Conservation (phyloP, 1,140 invertebrate species). For the Battus philenor region DNA sequence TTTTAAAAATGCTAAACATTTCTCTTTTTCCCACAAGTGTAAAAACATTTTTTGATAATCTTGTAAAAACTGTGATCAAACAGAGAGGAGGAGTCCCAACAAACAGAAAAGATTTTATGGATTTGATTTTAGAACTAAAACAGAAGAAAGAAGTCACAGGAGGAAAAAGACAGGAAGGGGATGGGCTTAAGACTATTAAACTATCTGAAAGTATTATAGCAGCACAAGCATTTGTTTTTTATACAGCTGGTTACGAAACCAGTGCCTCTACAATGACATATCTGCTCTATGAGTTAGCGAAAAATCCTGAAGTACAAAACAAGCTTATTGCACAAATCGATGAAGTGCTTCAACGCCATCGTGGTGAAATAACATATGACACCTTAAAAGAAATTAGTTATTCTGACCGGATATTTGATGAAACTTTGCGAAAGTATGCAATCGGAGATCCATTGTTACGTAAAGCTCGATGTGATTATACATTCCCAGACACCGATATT, state of each 20-base stretch:
- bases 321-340: slow-evolving; percentile 49
- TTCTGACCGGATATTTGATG: slow-evolving; percentile 38
- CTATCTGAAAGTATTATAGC: slow-evolving; percentile 42
- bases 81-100: slow-evolving; percentile 11
- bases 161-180: slow-evolving; percentile 14
- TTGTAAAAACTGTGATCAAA: slow-evolving; percentile 20
- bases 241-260: slow-evolving; percentile 49
- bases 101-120: slow-evolving; percentile 16
- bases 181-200: slow-evolving; percentile 18
- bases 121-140: slow-evolving; percentile 16
- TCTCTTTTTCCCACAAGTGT: slow-evolving; percentile 32
- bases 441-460: slow-evolving; percentile 68
- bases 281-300: slow-evolving; percentile 48
- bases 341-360: slow-evolving; percentile 44
- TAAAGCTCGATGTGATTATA: slow-evolving; percentile 49
- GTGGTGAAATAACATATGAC: slow-evolving; percentile 57
- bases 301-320: slow-evolving; percentile 53
- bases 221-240: slow-evolving; percentile 55
- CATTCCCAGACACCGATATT: slow-evolving; percentile 65
- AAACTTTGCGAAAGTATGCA: slow-evolving; percentile 79
- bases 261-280: slow-evolving; percentile 31
- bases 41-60: slow-evolving; percentile 28
- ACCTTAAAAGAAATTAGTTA: slow-evolving; percentile 66
- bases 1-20: slow-evolving; percentile 28
- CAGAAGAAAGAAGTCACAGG: slow-evolving; percentile 10